Percentiles rank a stretch among this genome's conserved stretches.
These are phyloP conservation scores for Rhegmatorhina hoffmannsi DNA, from an alignment of 2,113 vertebrate genomes.

Conservation along the genomic window DNA sequence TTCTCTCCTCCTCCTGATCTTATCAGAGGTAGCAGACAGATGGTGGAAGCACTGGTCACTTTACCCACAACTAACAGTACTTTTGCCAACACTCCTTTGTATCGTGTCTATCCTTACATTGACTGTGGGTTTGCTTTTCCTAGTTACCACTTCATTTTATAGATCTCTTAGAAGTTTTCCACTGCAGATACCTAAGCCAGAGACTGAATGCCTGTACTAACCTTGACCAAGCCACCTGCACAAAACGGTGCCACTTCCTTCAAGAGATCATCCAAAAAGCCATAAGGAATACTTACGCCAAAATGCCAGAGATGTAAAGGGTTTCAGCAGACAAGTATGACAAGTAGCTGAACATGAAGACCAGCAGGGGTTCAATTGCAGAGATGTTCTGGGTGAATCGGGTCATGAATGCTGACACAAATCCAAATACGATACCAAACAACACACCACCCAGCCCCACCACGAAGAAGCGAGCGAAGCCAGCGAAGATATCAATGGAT, in stretches of 20 bases:
- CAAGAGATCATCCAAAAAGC: background rate
- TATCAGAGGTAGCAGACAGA: background rate
- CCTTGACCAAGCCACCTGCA: background rate
- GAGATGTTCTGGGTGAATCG: conserved; percentile 90
- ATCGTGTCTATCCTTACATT: background rate
- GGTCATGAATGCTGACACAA: conserved; percentile 90
- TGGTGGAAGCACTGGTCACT: background rate
- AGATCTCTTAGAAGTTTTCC: background rate
- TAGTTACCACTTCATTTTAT: background rate
- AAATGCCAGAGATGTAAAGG: conserved; percentile 91
- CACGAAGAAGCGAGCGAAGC: conserved; percentile 87
- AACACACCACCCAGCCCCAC: conserved; percentile 88
- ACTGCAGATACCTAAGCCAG: background rate
- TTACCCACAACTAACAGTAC: background rate
- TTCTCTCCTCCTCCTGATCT: background rate
- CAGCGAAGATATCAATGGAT: conserved; percentile 85
- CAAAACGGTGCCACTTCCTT: background rate
- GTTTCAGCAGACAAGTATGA: conserved; percentile 93
- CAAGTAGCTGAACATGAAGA: conserved; percentile 98
- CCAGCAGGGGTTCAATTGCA: conserved; percentile 92
- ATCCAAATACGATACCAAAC: conserved; percentile 90
- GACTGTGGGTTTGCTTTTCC: background rate
- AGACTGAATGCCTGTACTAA: background rate
- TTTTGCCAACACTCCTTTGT: background rate
- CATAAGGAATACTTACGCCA: conserved; percentile 86